Evolutionary conservation across 2,797 vertebrate genomes (phyloP).

Genomic region (Ceryle rudis): DNA sequence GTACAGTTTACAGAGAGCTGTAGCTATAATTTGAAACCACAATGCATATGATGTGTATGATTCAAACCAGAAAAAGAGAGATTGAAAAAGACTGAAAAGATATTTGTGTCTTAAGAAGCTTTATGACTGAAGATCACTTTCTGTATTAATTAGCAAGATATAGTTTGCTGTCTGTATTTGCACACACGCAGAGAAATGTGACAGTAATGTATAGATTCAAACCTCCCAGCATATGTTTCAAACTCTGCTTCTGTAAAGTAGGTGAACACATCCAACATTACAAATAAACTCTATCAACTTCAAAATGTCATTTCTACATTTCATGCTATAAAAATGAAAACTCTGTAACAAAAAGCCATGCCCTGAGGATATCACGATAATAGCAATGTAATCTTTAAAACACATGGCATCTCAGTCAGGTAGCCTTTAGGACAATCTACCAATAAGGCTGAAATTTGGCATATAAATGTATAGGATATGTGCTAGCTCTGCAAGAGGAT

Average conservation of each 20-base stretch:
- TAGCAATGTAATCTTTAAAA: neutral
- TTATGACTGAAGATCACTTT: neutral
- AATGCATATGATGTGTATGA: neutral
- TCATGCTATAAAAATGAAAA: neutral
- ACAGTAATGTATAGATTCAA: neutral
- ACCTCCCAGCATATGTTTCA: constrained; percentile 15
- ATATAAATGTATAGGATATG: neutral
- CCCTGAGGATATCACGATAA: neutral
- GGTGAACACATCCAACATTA: neutral
- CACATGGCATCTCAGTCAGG: neutral
- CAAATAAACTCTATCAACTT: neutral
- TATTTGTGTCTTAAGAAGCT: neutral
- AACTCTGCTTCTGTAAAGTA: neutral
- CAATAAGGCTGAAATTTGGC: neutral
- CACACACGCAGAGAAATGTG: neutral
- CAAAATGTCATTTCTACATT: constrained; percentile 21
- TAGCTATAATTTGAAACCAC: neutral
- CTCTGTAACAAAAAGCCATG: neutral
- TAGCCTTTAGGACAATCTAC: neutral
- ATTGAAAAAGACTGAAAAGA: neutral
- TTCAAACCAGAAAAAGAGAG: neutral
- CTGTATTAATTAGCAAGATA: neutral
- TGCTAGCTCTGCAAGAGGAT: neutral
- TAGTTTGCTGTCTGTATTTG: neutral
- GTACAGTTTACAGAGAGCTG: neutral